Base-by-base conservation (phyloP, 2,888 invertebrate genomes). In the Arctia plantaginis region DNA sequence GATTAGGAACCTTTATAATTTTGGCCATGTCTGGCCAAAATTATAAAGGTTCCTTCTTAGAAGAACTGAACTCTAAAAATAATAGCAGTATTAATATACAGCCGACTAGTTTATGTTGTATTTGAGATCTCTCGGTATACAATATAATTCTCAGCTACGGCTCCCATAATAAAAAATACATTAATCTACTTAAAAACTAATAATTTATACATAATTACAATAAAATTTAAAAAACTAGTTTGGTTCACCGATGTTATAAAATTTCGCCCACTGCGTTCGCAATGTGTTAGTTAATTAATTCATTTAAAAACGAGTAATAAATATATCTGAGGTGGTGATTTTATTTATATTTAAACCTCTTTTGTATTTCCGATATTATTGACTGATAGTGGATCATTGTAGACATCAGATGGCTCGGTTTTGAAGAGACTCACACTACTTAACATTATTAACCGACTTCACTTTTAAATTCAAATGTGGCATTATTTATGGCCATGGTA, bases 151-250 rank as follows among this genome's bases (percentile, higher is more conserved):
- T 35, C 35, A 69, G 55, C 35, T 55, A 55, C 18, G 35, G 55
- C 55, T 55, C 35, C 69, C 55, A 39, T 35, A 33, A 27, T 35
- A 55, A 69, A 69, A 68, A 55, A 69, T n/a, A 35, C 55, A 39
- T 55, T 69, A 55, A 69, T 6, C 69, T 59, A 59, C 69, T 69
- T 69, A 69, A 69, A 69, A 39, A 13, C 27, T n/a, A 59, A 69
- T 69, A 59, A 69, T 30, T 69, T 69, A 69, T 41, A 62, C 23
- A 69, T 62, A 41, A 41, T 41, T 62, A 69, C 59, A 69, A 59
- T 69, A 41, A 59, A 69, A 69, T 69, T 30, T 69, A n/a, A 20
- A 23, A 59, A 39, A 27, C 69, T 30, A 41, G 51, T 69, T 69
- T 69, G 41, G 13, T 30, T 59, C 20, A 35, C 69, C 62, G 59